Evolutionary conservation across 2,888 invertebrate genomes (phyloP).

Genomic region (Resseliella maxima): DNA sequence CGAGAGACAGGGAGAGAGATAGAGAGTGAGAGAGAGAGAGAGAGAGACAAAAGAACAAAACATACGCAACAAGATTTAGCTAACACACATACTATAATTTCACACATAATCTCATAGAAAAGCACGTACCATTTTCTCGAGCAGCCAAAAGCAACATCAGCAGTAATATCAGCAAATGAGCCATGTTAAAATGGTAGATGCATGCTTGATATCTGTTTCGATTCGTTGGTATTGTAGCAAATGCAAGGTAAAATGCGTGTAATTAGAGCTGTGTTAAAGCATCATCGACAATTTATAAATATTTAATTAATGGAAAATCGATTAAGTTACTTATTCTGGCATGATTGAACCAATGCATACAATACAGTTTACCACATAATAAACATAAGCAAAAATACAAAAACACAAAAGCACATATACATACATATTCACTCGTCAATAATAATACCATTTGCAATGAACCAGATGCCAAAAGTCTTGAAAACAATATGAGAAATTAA

Average conservation of each 20-base stretch:
- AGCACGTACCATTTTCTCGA: neutral
- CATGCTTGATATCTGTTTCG: too few species aligned
- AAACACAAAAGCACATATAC: too few species aligned
- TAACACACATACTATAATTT: neutral
- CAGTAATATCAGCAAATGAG: neutral
- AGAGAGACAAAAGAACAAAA: too few species aligned
- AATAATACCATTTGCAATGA: neutral
- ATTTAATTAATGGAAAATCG: slow-evolving; percentile 53
- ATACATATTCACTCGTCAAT: too few species aligned
- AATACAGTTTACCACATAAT: neutral
- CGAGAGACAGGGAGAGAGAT: too few species aligned
- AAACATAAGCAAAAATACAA: neutral
- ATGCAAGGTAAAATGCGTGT: neutral
- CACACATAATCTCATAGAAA: neutral
- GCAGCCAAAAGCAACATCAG: neutral
- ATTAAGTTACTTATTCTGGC: slow-evolving; percentile 35
- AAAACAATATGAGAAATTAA: slow-evolving; percentile 10
- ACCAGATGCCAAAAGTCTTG: neutral
- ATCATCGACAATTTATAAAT: slow-evolving; percentile 5
- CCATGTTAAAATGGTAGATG: neutral
- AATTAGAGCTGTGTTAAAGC: neutral
- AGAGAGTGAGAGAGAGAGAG: too few species aligned
- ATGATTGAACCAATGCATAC: neutral
- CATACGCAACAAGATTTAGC: too few species aligned
- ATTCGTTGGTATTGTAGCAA: neutral